These are phyloP conservation scores for Stegostoma tigrinum DNA, from an alignment of 2,113 vertebrate genomes.

Conservation along the genomic window DNA sequence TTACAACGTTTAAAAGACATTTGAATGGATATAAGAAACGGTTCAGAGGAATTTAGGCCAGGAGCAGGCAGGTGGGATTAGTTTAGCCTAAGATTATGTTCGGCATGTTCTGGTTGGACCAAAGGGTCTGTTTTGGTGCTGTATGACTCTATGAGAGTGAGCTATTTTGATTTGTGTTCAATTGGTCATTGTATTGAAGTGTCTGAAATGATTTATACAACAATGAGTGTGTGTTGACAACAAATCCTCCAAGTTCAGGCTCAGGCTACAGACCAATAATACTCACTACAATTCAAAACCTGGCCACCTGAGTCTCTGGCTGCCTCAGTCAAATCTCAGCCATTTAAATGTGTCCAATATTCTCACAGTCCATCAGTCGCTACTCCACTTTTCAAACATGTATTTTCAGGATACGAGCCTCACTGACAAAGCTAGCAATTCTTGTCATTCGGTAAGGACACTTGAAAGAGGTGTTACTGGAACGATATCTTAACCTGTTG, in stretches of 20 bases:
- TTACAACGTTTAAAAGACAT: no score
- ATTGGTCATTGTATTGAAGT: neutral
- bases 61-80: no score
- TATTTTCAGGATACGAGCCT: neutral
- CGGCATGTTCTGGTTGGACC: no score
- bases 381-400: neutral
- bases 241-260: neutral
- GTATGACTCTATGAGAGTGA: no score
- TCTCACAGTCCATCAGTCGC: neutral
- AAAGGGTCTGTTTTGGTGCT: no score
- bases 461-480: neutral
- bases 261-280: neutral
- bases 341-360: neutral
- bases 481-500: neutral
- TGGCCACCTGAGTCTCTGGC: neutral
- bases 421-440: neutral
- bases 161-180: neutral
- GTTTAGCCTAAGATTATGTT: no score
- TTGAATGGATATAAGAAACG: no score
- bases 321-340: neutral
- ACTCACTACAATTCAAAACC: neutral
- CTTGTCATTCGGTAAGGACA: neutral
- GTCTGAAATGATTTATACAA: neutral
- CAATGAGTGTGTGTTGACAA: neutral
- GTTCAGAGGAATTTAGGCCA: no score